Conservation (phyloP, 2,113 vertebrate species). For the Heterocephalus glaber region DNA sequence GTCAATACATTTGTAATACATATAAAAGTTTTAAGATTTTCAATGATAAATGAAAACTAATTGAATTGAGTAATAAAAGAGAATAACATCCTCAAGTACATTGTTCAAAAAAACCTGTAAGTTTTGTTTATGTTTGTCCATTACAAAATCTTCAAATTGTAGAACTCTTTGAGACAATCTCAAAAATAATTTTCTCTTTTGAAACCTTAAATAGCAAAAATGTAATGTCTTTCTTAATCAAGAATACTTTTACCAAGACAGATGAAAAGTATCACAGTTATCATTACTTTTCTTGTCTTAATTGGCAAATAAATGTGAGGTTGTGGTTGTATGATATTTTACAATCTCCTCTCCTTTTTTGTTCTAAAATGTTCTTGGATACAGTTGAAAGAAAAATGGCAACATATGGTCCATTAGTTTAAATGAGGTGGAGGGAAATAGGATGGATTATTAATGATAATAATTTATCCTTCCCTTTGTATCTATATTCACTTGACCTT, state of each 20-base stretch:
- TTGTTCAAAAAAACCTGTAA: neutral
- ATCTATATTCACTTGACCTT: conserved; percentile 68
- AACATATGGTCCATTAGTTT: conserved; percentile 83
- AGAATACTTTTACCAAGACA: conserved; percentile 65
- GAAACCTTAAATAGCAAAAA: conserved; percentile 22
- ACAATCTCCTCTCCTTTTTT: conserved; percentile 77
- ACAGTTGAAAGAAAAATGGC: conserved; percentile 82
- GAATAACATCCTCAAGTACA: neutral
- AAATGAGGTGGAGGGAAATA: conserved; percentile 75
- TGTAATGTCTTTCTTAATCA: neutral
- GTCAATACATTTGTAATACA: neutral
- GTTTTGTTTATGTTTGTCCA: neutral
- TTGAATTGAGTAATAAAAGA: neutral
- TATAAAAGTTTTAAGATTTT: neutral
- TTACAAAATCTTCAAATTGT: neutral
- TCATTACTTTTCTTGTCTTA: conserved; percentile 72
- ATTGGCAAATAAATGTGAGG: conserved; percentile 82
- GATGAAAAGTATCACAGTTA: conserved; percentile 76
- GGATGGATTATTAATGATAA: conserved; percentile 77
- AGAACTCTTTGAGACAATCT: conserved; percentile 52
- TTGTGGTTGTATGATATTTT: conserved; percentile 78
- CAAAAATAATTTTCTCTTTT: conserved; percentile 27
- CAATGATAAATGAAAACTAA: neutral
- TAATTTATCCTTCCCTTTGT: conserved; percentile 82
- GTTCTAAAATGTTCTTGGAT: conserved; percentile 84